Conservation (phyloP, 2,888 invertebrate genomes). For the Epistrophe eligans region DNA sequence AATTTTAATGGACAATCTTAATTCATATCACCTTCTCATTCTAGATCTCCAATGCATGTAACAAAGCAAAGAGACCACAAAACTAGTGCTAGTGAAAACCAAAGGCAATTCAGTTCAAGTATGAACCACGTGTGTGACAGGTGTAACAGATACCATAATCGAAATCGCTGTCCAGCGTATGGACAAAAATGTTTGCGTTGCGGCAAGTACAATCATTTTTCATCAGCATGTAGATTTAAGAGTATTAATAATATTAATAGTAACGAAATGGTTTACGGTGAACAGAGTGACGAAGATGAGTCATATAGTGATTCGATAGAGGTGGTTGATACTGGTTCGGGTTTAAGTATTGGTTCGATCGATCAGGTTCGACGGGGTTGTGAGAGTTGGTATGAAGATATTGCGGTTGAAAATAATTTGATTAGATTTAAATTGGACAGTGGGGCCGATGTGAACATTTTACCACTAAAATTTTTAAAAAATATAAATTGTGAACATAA, state of each 20-base stretch:
- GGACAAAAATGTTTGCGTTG: background rate
- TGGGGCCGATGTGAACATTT: background rate
- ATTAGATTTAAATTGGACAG: background rate
- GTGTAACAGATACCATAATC: background rate
- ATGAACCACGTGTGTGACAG: background rate
- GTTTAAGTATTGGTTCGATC: background rate
- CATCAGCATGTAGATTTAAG: too few relatives aligned
- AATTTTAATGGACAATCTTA: background rate
- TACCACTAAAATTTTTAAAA: background rate
- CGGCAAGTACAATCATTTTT: background rate
- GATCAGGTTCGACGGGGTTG: background rate
- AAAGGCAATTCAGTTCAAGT: background rate
- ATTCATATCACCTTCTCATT: slow-evolving; percentile 14
- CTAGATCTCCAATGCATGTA: slow-evolving; percentile 48
- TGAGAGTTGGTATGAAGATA: background rate
- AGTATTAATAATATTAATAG: background rate
- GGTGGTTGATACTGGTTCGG: background rate
- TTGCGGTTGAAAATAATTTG: background rate
- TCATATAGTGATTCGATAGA: background rate
- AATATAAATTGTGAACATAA: background rate
- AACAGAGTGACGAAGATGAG: background rate
- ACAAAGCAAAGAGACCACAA: slow-evolving; percentile 37
- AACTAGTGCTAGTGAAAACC: background rate
- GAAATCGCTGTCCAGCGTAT: background rate
- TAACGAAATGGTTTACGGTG: background rate